Conservation (phyloP, 2,113 vertebrate species). For the Anseranas semipalmata region DNA sequence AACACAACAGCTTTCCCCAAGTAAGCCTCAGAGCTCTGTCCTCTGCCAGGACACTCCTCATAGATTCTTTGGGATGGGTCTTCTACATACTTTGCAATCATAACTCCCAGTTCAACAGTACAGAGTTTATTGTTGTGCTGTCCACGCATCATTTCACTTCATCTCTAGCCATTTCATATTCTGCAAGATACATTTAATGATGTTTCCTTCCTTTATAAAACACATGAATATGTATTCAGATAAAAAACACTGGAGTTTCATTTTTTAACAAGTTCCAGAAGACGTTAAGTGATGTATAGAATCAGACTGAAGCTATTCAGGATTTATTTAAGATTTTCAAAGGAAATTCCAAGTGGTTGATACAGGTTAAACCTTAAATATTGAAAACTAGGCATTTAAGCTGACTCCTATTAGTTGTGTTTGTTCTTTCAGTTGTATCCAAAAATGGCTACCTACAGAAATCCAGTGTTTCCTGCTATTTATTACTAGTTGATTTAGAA, state of each 20-base stretch:
- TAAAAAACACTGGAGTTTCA: not conserved
- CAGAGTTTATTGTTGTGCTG: not conserved
- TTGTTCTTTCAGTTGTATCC: not conserved
- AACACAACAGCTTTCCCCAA: not conserved
- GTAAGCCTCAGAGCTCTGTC: not conserved
- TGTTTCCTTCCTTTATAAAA: not conserved
- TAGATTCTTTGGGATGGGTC: not conserved
- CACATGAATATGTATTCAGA: not conserved
- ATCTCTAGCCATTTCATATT: not conserved
- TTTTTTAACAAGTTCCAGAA: not conserved
- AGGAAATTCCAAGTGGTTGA: not conserved
- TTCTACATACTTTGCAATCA: not conserved
- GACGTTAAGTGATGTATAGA: not conserved
- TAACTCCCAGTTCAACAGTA: not conserved
- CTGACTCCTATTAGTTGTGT: not conserved
- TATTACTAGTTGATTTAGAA: not conserved
- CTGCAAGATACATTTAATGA: not conserved
- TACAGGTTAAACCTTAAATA: not conserved
- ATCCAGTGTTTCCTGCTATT: not conserved
- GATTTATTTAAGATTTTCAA: not conserved
- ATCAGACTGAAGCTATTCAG: not conserved
- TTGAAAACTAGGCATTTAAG: not conserved
- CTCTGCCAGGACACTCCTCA: not conserved
- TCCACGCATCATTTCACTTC: accelerated
- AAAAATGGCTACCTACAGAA: not conserved